Percentiles rank a stretch among this genome's conserved stretches.
Conservation (phyloP, 2,888 invertebrate species). For the Thyatira batis region DNA sequence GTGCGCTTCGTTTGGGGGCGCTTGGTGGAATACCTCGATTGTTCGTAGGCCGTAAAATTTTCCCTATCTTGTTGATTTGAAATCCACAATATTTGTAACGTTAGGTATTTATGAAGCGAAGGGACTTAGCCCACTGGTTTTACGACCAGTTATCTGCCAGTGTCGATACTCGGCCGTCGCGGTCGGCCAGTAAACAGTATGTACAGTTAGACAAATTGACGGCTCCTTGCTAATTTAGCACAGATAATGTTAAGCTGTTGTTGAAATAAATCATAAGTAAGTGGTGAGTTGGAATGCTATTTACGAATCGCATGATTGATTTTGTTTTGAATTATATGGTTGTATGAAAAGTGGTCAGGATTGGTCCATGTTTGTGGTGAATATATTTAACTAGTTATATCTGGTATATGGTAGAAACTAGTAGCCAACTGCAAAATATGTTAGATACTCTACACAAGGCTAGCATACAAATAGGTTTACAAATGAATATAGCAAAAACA, state of each 20-base stretch:
- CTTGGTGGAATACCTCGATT: too few species aligned
- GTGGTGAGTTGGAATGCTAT: background rate
- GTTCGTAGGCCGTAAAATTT: too few species aligned
- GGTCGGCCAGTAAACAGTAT: slow-evolving; percentile 3
- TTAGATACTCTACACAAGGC: too few species aligned
- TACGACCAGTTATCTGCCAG: slow-evolving; percentile 17
- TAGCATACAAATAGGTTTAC: too few species aligned
- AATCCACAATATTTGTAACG: background rate
- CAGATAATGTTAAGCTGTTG: background rate
- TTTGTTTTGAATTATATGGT: background rate
- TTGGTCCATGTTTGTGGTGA: too few species aligned
- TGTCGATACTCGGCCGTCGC: slow-evolving; percentile 11
- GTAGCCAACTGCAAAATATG: too few species aligned
- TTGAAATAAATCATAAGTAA: background rate
- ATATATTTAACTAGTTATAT: too few species aligned
- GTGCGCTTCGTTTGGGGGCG: too few species aligned
- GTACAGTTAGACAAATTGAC: slow-evolving; percentile 32
- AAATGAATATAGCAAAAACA: too few species aligned
- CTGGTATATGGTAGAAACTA: too few species aligned
- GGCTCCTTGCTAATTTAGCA: slow-evolving; percentile 1
- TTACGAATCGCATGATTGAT: background rate
- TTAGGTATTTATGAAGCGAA: background rate
- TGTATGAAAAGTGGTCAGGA: background rate
- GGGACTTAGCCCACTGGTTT: background rate
- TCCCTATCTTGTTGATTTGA: background rate